These are phyloP conservation scores for Autographa gamma DNA, from an alignment of 2,888 invertebrate genomes.

Conservation along the genomic window DNA sequence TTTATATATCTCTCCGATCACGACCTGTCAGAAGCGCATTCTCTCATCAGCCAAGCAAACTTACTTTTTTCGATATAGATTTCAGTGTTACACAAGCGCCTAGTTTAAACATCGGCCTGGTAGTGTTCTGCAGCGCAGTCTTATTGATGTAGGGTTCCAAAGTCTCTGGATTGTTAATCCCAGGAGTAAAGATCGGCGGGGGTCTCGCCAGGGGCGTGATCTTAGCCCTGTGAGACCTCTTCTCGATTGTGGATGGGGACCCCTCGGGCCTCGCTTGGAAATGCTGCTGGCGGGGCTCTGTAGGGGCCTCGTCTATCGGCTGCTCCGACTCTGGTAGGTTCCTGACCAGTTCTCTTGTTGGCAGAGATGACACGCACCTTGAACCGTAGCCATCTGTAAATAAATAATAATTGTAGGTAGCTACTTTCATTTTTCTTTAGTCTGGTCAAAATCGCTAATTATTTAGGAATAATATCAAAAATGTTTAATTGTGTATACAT, in stretches of 20 bases:
- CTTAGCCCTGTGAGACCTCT: neutral
- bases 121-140: neutral
- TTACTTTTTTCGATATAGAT: conserved; percentile 3
- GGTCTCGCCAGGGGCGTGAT: neutral
- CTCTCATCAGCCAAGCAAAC: neutral
- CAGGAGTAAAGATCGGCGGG: neutral
- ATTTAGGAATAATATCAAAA: too few species aligned
- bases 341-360: neutral
- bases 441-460: too few species aligned
- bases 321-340: neutral
- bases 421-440: too few species aligned
- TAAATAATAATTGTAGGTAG: neutral
- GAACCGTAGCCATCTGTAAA: neutral
- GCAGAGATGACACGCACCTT: neutral
- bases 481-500: too few species aligned
- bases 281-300: too few species aligned
- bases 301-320: rapidly evolving
- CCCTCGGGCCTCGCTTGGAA: neutral
- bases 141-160: neutral
- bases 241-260: neutral
- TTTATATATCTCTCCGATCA: too few species aligned
- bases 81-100: conserved; percentile 13
- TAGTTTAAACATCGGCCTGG: conserved; percentile 25
- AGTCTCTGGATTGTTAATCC: neutral
- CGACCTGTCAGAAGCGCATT: too few species aligned